A percentile compares a stretch with the other conserved stretches of the same genome.
phyloP scores from a whole-genome alignment of 1,140 invertebrate species.

The Cecropterus lyciades region DNA sequence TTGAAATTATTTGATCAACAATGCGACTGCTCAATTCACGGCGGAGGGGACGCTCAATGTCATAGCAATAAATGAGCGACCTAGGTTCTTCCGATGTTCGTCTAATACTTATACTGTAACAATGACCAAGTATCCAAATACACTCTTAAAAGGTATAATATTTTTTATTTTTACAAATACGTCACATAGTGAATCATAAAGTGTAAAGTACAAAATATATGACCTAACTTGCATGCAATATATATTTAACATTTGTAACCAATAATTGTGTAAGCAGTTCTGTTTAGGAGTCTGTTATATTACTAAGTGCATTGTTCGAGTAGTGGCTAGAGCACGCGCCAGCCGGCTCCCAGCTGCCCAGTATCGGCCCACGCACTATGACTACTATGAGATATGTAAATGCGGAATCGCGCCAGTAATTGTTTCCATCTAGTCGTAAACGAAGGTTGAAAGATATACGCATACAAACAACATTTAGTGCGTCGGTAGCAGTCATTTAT shows the following conservation, averaged over 20 bases:
- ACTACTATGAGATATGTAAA: neutral
- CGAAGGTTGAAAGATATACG: slow-evolving; percentile 2
- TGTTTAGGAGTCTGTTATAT: too few relatives aligned
- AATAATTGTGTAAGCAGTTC: too few relatives aligned
- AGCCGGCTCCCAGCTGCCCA: neutral
- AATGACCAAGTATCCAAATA: too few relatives aligned
- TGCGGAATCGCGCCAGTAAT: slow-evolving; percentile 9
- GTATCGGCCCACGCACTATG: slow-evolving; percentile 1
- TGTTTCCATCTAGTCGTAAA: slow-evolving; percentile 8
- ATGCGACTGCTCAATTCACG: neutral
- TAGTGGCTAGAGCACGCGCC: neutral
- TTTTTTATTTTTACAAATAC: too few relatives aligned
- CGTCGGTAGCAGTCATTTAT: slow-evolving; percentile 18
- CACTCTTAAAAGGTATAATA: too few relatives aligned
- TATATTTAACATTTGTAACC: too few relatives aligned
- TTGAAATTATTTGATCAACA: slow-evolving; percentile 2
- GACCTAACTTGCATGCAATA: too few relatives aligned
- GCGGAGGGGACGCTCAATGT: neutral
- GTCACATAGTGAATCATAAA: too few relatives aligned
- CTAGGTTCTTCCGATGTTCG: neutral
- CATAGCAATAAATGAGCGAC: neutral
- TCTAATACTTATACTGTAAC: neutral
- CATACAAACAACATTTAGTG: neutral
- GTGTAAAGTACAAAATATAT: too few relatives aligned
- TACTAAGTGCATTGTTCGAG: neutral